Evolutionary conservation across 2,113 vertebrate species (phyloP).

Genomic region (Pelusios castaneus): DNA sequence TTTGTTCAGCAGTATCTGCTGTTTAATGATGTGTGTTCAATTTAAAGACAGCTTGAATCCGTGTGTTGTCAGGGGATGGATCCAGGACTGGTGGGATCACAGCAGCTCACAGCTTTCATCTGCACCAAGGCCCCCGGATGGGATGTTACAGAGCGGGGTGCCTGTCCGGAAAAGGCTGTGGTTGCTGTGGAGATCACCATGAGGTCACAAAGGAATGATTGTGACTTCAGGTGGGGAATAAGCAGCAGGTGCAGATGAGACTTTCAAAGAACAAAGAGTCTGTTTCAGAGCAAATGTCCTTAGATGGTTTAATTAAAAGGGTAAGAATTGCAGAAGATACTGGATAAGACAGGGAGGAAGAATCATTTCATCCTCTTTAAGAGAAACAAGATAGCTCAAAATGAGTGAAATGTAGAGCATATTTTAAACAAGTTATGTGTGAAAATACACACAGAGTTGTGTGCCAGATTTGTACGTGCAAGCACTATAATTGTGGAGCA

Average conservation of each 20-base stretch:
- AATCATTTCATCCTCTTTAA: not conserved
- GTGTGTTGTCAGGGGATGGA: not conserved
- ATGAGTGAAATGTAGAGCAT: not conserved
- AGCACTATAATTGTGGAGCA: not conserved
- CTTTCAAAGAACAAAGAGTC: not conserved
- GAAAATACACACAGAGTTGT: not conserved
- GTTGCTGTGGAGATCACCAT: not conserved
- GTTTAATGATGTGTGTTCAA: not conserved
- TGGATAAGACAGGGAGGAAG: not conserved
- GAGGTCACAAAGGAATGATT: not conserved
- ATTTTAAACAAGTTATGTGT: not conserved
- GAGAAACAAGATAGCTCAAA: not conserved
- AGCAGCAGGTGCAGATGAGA: not conserved
- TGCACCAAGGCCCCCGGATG: not conserved
- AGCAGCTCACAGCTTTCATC: not conserved
- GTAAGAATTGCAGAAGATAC: not conserved
- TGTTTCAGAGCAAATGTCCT: not conserved
- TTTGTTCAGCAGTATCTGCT: not conserved
- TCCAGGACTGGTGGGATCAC: not conserved
- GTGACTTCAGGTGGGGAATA: not conserved
- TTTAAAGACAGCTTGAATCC: not conserved
- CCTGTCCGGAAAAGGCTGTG: not conserved
- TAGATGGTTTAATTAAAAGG: not conserved
- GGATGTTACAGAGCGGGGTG: not conserved
- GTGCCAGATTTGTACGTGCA: not conserved